Evolutionary conservation across 1,140 invertebrate species (phyloP), one percentile per base, ranked within the genome.

Genomic region (Lucilia cuprina): DNA sequence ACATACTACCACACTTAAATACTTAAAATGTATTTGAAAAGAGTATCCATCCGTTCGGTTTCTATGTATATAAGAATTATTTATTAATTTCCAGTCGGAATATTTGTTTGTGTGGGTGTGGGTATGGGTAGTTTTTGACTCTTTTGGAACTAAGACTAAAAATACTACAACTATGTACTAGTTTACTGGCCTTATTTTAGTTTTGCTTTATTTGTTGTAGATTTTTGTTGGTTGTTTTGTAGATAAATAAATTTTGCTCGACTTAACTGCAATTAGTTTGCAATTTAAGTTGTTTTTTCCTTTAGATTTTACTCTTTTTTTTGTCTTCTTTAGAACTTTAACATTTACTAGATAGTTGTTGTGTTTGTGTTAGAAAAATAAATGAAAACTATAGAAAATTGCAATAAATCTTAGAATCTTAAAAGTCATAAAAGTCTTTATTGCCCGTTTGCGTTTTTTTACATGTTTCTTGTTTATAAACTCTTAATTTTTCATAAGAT

Each of bases 231-330:
- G 2, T 41, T 17, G 34, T 41, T 17, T 78, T 78, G 35, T 41
- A 10, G 75, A 41, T 78, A 84, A 30, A 30, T 30, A 30, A n/a
- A 74, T 86, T 87, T 89, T 87, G 86, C 88, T 88, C 88, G 87
- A 90, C 89, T 90, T 89, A 90, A 89, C 88, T 88, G 86, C 89
- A 90, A 90, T 90, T 90, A 90, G 86, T 90, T 90, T 88, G 86
- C 86, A 89, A 90, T 90, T 90, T 88, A 86, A 88, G 87, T 87
- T 86, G 86, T 50, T 78, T 49, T 49, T 49, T 80, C 19, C n/a
- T 41, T 41, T 70, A 21, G 13, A n/a, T 78, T 78, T 78, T 41
- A 2, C 34, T 49, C 10, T 80, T 5, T n/a, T 49, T 49, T 8
- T n/a, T n/a, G n/a, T n/a, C n/a, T n/a, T 25, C 10, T 19, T 80